Conservation (phyloP, 1,140 invertebrate genomes). For the Doryteuthis pealeii region DNA sequence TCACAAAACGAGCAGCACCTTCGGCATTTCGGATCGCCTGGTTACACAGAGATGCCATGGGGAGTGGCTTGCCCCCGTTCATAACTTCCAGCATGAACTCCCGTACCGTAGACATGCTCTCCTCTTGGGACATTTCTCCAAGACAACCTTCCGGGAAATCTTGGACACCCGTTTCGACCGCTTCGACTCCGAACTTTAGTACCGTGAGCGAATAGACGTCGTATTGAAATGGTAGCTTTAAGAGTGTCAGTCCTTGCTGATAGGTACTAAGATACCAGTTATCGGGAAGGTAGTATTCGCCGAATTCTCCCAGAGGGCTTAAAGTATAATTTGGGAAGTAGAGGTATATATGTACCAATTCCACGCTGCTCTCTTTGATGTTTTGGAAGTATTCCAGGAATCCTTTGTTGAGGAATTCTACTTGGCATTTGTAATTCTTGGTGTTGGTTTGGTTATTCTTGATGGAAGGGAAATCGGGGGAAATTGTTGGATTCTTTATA, state of each 20-base stretch:
- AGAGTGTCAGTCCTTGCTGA: slow-evolving; percentile 52
- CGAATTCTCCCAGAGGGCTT: slow-evolving; percentile 29
- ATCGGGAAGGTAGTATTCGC: slow-evolving; percentile 42
- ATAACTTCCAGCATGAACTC: slow-evolving; percentile 42
- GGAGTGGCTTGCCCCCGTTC: slow-evolving; percentile 17
- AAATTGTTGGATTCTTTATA: too few relatives aligned
- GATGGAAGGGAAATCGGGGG: too few relatives aligned
- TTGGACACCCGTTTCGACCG: slow-evolving; percentile 29
- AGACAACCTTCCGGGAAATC: slow-evolving; percentile 52
- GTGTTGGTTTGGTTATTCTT: too few relatives aligned
- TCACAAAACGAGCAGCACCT: slow-evolving; percentile 45
- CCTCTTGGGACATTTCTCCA: slow-evolving; percentile 29
- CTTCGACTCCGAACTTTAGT: slow-evolving; percentile 48
- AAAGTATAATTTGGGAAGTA: slow-evolving; percentile 26
- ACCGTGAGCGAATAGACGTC: slow-evolving; percentile 55
- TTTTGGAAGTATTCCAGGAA: neutral
- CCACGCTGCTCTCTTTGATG: slow-evolving; percentile 2
- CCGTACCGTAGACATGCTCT: slow-evolving; percentile 36
- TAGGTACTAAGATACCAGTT: slow-evolving; percentile 50
- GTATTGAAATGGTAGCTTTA: slow-evolving; percentile 56
- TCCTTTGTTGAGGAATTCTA: too few relatives aligned
- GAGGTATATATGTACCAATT: slow-evolving; percentile 27
- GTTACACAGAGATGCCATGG: slow-evolving; percentile 45
- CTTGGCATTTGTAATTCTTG: too few relatives aligned
- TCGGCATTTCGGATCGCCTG: slow-evolving; percentile 38